Evolutionary conservation across 2,113 vertebrate species (phyloP), one percentile per base, ranked within the genome.

Genomic region (Austrofundulus limnaeus): DNA sequence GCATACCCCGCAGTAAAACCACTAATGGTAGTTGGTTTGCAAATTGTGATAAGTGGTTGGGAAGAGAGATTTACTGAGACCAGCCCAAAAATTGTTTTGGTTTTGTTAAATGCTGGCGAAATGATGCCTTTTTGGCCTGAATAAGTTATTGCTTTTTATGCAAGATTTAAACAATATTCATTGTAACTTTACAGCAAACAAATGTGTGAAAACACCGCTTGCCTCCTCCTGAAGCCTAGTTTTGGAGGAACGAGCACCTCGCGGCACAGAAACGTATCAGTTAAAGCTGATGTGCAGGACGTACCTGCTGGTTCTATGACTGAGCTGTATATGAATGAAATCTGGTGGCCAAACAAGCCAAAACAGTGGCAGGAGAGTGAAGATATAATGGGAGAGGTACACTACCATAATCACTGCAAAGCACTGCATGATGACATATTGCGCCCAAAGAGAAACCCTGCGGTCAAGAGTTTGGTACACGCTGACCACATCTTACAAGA

Each of bases 351-450:
- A 86, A 90, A 85, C 78, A 82, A 72, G 83, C 78, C 78, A 83
- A 83, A 86, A 78, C 54, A 69, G 77, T 51, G 76, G 72, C 68
- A 78, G 79, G 64, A 51, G 65, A 86, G 77, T 72, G 70, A 85
- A 89, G 86, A 80, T 88, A 90, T 90, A 87, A 88, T 85, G 82
- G 87, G 85, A 87, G 86, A 92, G 85, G 86, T 87, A 85, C 84
- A 81, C 88, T 87, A 77, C 89, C 77, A 91, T 88, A 88, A 91
- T 91, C 86, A 83, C 88, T 82, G 82, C 80, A 82, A 77, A 77
- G 78, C 82, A 67, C 61, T 76, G 80, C 85, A 83, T 87, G 86
- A 91, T 91, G 90, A 91, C 90, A 92, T 91, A 85, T 78, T 78
- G 77, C 50, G 75, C 83, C 82, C 76, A 68, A 69, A 85, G 87